Base-by-base conservation (phyloP, 2,888 invertebrate species). In the Perithous albicinctus region DNA sequence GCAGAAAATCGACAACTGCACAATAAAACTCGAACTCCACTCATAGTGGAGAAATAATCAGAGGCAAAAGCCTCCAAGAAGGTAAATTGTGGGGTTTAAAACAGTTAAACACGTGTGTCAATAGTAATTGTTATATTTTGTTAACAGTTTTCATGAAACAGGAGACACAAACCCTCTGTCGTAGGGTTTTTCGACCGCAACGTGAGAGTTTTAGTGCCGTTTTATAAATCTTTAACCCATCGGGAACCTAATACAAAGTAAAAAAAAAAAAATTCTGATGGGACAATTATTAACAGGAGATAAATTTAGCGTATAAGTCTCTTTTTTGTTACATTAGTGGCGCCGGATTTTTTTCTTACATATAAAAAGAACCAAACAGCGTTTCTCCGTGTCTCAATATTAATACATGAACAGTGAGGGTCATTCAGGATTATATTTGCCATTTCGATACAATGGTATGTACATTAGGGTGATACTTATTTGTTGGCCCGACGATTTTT, bases 141-240 rank as follows among this genome's bases (percentile, higher is more conserved):
- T 35, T 0, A 59, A 56, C 41, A 64, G 20, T 67, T 26, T 66
- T 69, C 12, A 18, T 59, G 26, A 69, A 75, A 67, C 63, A 43
- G 29, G 32, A 75, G 35, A 75, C 74, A n/a, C n/a, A n/a, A 69
- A 67, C 64, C 12, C 18, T 63, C 69, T 67, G 67, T 48, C 26
- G 29, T 48, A 66, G 29, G 18, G 20, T 41, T 54, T 18, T 54
- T 26, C 35, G 46, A 48, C 59, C 54, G 26, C 29, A 67, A 67
- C 51, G 66, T 48, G 73, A 79, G 73, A n/a, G 26, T 32, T n/a
- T 61, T 20, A 23, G 23, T n/a, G 63, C 38, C 26, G 56, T 38
- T 56, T 64, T 70, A 70, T 75, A 80, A 74, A 64, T 70, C 63
- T n/a, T 75, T 56, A 67, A 70, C 54, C 32, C 35, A 54, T 75